Evolutionary conservation across 2,113 vertebrate species (phyloP), one percentile per base, ranked within the genome.

Genomic region (Callaeas wilsoni): DNA sequence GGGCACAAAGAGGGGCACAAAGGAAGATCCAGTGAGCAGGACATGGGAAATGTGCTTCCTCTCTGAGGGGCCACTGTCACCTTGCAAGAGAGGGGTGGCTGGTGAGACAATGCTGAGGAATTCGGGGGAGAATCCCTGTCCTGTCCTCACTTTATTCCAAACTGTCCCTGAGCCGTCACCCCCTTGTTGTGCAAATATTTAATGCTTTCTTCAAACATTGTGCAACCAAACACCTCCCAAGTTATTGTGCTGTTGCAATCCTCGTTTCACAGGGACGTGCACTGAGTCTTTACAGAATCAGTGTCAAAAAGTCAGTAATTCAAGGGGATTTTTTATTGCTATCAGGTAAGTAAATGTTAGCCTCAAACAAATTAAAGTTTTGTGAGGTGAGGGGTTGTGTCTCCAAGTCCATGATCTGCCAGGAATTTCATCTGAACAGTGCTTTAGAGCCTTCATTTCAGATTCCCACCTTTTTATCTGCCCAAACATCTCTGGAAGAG

Each of bases 171-270:
- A 76, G 55, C 39, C 3, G 4, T 77, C 86, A 65, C 10, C 57
- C 64, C 29, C 18, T 46, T 25, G 10, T 2, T 81, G 80, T 81
- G 64, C 86, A 94, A 95, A 94, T 77, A 91, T 80, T 92, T 57
- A 65, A 93, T 32, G 70, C 33, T 64, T 75, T 94, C 93, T 59
- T 64, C n/a, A 95, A 96, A 96, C 89, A 94, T 93, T 94, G 94
- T 67, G 84, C 89, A 96, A 95, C 39, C 13, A 29, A 91, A 90
- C 63, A 23, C 35, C 75, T 92, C 21, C 67, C 10, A n/a, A 37
- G 44, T 9, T 2, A 35, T 22, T 47, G 84, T 37, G 81, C 64
- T 92, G 80, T 64, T 81, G 93, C 80, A 92, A 75, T 17, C 47
- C 30, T 44, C 18, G 7, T 50, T 87, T 67, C 41, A 35, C 25